These are phyloP conservation scores for Pelodytes ibericus DNA, from an alignment of 2,797 vertebrate species.

Conservation along the genomic window DNA sequence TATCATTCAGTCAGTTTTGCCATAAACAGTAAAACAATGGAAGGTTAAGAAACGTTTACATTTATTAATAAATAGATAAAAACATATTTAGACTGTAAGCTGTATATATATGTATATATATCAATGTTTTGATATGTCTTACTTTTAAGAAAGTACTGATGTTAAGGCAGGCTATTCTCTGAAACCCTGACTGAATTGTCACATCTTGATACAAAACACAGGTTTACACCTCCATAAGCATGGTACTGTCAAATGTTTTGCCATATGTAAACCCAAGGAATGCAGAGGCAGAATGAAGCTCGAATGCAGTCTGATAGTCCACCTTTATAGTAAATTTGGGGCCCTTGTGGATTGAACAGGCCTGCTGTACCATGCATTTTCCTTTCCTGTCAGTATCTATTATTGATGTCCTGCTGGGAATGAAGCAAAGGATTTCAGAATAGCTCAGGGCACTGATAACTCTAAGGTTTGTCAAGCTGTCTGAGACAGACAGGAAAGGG, in stretches of 20 bases:
- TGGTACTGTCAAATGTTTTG: neutral
- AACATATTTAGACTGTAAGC: too few species aligned
- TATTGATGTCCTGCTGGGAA: conserved; percentile 16
- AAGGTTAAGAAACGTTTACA: too few species aligned
- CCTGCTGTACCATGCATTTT: neutral
- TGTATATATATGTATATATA: too few species aligned
- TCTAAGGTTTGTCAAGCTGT: neutral
- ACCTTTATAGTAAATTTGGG: neutral
- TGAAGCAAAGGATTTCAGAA: conserved; percentile 19
- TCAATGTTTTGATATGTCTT: too few species aligned
- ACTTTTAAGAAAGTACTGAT: too few species aligned
- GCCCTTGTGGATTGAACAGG: neutral
- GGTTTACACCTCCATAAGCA: too few species aligned
- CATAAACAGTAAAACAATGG: too few species aligned
- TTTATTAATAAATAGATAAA: too few species aligned
- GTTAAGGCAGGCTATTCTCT: too few species aligned
- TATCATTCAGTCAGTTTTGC: too few species aligned
- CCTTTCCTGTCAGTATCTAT: conserved; percentile 20
- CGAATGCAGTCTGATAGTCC: neutral
- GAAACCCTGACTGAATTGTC: too few species aligned
- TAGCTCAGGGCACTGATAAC: conserved; percentile 8
- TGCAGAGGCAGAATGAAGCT: neutral
- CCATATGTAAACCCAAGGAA: neutral
- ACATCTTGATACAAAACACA: too few species aligned
- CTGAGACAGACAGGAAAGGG: conserved; percentile 36